phyloP scores from a whole-genome alignment of 2,113 vertebrate genomes.

The Blennius ocellaris region DNA sequence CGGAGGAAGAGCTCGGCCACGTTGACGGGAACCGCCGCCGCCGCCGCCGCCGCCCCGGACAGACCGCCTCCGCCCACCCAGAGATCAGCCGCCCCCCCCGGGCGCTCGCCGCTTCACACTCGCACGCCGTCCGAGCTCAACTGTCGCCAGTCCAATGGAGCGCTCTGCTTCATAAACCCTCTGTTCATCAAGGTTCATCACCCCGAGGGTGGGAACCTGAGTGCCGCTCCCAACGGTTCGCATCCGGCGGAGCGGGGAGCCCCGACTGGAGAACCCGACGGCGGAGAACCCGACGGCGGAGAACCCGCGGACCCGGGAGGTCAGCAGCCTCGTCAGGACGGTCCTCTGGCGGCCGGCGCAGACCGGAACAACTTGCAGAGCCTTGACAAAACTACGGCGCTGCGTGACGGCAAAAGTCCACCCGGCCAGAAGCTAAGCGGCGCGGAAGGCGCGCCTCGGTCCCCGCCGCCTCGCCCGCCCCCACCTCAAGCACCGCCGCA shows the following conservation, averaged over 20 bases:
- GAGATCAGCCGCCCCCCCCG: slow-evolving; percentile 56
- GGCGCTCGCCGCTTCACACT: slow-evolving; percentile 82
- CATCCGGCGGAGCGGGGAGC: slow-evolving; percentile 3
- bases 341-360: slow-evolving; percentile 1
- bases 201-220: slow-evolving; percentile 75
- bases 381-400: not conserved
- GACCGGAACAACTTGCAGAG: slow-evolving; percentile 7
- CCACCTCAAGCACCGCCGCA: slow-evolving; percentile 45
- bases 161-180: slow-evolving; percentile 96
- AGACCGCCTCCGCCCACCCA: slow-evolving; percentile 55
- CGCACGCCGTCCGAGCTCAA: slow-evolving; percentile 91
- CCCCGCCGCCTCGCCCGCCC: slow-evolving; percentile 71
- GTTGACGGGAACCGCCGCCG: slow-evolving; percentile 62
- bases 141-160: slow-evolving; percentile 91
- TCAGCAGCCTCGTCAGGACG: not conserved
- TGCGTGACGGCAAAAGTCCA: not conserved
- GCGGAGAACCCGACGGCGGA: not conserved
- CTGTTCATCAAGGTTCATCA: slow-evolving; percentile 94
- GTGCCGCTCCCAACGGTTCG: slow-evolving; percentile 60
- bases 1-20: slow-evolving; percentile 75
- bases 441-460: slow-evolving; percentile 2
- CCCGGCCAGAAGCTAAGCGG: slow-evolving; percentile 1
- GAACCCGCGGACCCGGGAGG: not conserved
- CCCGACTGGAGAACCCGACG: slow-evolving; percentile 1
- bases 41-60: slow-evolving; percentile 52